A percentile compares a stretch with the other conserved stretches of the same genome.
Evolutionary conservation across 2,888 invertebrate species (phyloP).

Genomic region (Platycheirus rosarum): DNA sequence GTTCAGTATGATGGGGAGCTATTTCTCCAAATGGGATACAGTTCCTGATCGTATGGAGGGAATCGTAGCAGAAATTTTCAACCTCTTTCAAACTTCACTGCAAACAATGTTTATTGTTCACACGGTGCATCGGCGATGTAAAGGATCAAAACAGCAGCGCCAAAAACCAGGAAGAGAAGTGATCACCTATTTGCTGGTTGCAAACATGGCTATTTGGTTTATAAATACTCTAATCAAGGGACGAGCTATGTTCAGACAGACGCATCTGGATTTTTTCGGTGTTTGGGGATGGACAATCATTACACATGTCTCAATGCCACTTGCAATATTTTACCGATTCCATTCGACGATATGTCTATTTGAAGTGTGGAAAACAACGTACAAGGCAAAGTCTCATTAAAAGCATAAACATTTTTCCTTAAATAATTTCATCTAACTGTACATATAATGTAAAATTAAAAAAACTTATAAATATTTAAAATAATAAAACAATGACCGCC

Average conservation of each 20-base stretch:
- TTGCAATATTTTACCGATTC: conserved; percentile 94
- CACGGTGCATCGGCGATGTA: conserved; percentile 89
- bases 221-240: conserved; percentile 93
- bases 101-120: conserved; percentile 91
- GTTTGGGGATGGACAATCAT: conserved; percentile 96
- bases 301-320: conserved; percentile 93
- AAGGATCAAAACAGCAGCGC: conserved; percentile 87
- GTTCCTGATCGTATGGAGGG: conserved; percentile 84
- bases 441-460: conserved; percentile 12
- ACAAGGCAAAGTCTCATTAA: conserved; percentile 86
- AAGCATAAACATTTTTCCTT: conserved; percentile 4
- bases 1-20: conserved; percentile 90
- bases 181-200: conserved; percentile 91
- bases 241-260: conserved; percentile 91
- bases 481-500: too few species aligned
- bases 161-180: conserved; percentile 92
- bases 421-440: conserved; percentile 19
- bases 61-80: conserved; percentile 89
- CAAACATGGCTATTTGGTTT: conserved; percentile 93
- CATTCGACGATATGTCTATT: conserved; percentile 96
- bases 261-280: conserved; percentile 92
- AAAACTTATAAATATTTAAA: not conserved
- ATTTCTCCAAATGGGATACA: conserved; percentile 81
- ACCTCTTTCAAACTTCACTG: conserved; percentile 89
- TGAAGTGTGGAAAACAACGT: conserved; percentile 95